Base-by-base conservation (phyloP, 2,797 vertebrate species). In the Danionella dracula region DNA sequence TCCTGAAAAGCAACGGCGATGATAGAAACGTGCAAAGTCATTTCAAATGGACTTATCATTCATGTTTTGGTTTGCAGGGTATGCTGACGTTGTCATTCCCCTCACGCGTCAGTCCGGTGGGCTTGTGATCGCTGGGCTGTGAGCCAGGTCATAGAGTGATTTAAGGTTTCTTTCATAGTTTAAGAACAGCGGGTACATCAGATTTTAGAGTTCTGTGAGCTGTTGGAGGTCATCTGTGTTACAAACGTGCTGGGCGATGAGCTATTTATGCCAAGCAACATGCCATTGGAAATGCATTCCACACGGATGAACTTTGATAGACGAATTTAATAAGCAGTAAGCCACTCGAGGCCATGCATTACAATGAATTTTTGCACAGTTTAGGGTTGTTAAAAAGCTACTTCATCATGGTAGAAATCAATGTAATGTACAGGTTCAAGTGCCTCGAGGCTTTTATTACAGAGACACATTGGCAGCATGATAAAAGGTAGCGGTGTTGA, bases 71-170 rank as follows among this genome's bases (percentile, higher is more conserved):
- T 49, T 34, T 69, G 64, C 41, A 54, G 58, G 48, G 45, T 10
- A 63, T 59, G 57, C 65, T 68, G 56, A 57, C 3, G 77, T 85
- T 73, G 66, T 55, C 64, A 86, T 87, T 86, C 81, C 66, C 45
- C 58, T 74, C 78, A 74, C 75, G 64, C 5, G 4, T 57, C 54
- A 34, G 1, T 50, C 55, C 60, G 49, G 29, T 40, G 61, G 70
- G 72, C 71, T 73, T 41, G 66, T 79, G 76, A 75, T 76, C 17
- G 27, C 68, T 80, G 65, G 68, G 75, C 77, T 73, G 68, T 67
- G 72, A 73, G 73, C 63, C 72, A 69, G 79, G 80, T 83, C 82
- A 78, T 73, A 71, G 79, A 77, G 72, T 72, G 77, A 81, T 78
- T 82, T 76, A 38, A 75, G 73, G 73, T 76, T 75, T 67, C 72